Evolutionary conservation across 2,888 invertebrate genomes (phyloP).

Genomic region (Caenorhabditis uteleia): DNA sequence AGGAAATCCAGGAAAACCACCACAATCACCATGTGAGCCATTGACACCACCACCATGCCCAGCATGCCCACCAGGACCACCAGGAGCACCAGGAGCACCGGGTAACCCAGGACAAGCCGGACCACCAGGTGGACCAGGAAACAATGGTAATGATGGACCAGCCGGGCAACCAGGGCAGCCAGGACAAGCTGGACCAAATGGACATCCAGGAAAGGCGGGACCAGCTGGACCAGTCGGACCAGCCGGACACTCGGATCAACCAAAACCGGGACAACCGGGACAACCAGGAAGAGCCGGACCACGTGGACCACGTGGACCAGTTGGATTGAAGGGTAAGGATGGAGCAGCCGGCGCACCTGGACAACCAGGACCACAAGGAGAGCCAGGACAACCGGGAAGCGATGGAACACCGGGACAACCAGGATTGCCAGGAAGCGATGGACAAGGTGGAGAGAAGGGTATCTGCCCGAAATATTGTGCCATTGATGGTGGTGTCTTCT

Average conservation of each 20-base stretch:
- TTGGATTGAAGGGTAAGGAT: conserved; percentile 42
- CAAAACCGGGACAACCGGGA: conserved; percentile 50
- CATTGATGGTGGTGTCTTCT: conserved; percentile 41
- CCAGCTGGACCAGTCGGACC: conserved; percentile 41
- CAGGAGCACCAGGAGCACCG: conserved; percentile 51
- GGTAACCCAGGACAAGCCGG: conserved; percentile 37
- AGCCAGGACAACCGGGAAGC: conserved; percentile 38
- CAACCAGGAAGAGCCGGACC: conserved; percentile 41
- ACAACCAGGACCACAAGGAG: conserved; percentile 40
- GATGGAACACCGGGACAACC: conserved; percentile 45
- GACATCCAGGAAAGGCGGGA: conserved; percentile 60
- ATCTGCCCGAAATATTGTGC: conserved; percentile 61
- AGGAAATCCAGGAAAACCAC: conserved; percentile 49
- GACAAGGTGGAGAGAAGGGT: conserved; percentile 38
- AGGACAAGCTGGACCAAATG: conserved; percentile 53
- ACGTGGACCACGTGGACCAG: conserved; percentile 44
- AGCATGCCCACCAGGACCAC: conserved; percentile 52
- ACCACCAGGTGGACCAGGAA: conserved; percentile 33
- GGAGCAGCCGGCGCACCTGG: conserved; percentile 45
- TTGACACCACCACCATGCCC: conserved; percentile 48
- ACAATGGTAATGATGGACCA: conserved; percentile 25
- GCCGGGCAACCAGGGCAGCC: conserved; percentile 30
- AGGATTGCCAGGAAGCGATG: conserved; percentile 37
- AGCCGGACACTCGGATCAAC: conserved; percentile 33
- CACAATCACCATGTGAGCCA: conserved; percentile 48